Conservation (phyloP, 2,797 vertebrate species). For the Molossus alvarezi region DNA sequence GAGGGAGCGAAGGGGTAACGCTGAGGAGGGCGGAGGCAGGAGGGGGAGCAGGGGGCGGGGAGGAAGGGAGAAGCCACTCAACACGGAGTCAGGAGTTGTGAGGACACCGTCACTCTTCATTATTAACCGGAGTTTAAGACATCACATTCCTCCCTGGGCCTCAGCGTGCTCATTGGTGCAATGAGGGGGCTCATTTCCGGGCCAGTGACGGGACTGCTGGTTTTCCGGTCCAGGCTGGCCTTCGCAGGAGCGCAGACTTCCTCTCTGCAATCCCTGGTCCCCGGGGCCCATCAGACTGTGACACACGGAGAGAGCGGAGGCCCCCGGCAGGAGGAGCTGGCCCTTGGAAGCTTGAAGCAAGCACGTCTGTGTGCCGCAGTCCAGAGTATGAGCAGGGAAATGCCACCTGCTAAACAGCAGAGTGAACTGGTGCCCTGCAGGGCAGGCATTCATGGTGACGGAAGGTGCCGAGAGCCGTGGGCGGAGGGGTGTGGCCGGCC, state of each 20-base stretch:
- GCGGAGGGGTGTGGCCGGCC: background rate
- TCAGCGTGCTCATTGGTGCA: background rate
- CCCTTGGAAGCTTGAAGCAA: background rate
- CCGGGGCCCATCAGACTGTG: background rate
- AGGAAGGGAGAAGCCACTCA: accelerated
- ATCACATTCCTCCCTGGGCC: no score
- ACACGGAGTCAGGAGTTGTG: accelerated
- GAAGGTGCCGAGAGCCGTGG: background rate
- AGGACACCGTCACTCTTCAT: background rate
- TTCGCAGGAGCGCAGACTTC: no score
- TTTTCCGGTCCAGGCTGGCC: background rate
- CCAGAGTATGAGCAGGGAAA: background rate
- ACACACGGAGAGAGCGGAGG: background rate
- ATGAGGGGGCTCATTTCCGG: background rate
- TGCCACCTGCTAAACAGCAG: no score
- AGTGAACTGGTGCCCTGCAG: accelerated
- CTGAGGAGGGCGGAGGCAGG: background rate
- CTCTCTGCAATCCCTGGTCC: background rate
- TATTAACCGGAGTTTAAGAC: background rate
- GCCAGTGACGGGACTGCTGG: no score
- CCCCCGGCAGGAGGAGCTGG: background rate
- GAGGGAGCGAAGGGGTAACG: background rate
- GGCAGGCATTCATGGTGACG: background rate
- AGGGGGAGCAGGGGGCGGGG: background rate
- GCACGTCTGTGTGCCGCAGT: background rate